Base-by-base conservation (phyloP, 2,113 vertebrate genomes). In the Heterocephalus glaber region DNA sequence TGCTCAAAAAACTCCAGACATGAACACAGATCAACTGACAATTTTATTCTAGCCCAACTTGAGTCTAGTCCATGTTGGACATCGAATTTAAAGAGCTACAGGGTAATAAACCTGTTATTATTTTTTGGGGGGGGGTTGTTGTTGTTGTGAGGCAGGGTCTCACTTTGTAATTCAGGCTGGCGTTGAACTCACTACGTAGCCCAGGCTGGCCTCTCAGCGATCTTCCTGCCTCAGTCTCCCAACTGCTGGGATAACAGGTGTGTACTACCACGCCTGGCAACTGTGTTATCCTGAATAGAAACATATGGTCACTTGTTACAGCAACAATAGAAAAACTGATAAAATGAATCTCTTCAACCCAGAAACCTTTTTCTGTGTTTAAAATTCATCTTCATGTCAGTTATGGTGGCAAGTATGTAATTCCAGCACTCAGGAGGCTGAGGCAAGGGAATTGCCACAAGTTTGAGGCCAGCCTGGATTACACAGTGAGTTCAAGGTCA, bases 261-360 rank as follows among this genome's bases (percentile, higher is more conserved):
- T 58, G 17, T 58, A 17, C 56, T 58, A 20, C 56, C 56, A 58
- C 5, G 16, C 56, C 56, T 20, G 17, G 56, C 16, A 58, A 58
- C 17, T 58, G 10, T 35, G 22, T n/a, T 82, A 35, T 60, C 74
- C 80, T 95, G 86, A 92, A 58, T 2, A 30, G 54, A 60, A 76
- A 16, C 80, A 60, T 80, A 41, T 47, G 33, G 41, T 83, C 56
- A 87, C 58, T 86, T 89, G 33, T 70, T 92, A 92, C 0, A 89
- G 65, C 24, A 91, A 52, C 63, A 93, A 86, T 28, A 52, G 66
- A 60, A 77, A 93, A 89, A 91, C 52, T 26, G 74, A 88, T 41
- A 60, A 11, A 88, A 76, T 33, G 20, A 86, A n/a, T 17, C 44
- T 90, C 41, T 92, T 85, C 77, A 88, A 72, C 44, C 30, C 80